Evolutionary conservation across 2,797 vertebrate species (phyloP).

Genomic region (Otus scops): DNA sequence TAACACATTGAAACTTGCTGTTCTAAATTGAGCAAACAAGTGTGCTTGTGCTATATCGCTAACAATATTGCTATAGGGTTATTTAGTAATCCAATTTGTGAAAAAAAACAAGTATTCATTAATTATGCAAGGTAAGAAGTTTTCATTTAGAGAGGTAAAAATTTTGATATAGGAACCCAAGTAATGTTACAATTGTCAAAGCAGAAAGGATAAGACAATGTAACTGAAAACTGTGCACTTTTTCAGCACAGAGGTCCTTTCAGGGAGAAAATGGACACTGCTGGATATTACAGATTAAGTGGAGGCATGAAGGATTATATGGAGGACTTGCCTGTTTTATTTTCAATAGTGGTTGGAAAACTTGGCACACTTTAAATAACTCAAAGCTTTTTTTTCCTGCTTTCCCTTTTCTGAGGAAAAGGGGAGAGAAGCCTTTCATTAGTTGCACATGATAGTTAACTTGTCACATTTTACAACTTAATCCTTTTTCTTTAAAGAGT

Average conservation of each 20-base stretch:
- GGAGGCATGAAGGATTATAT: neutral
- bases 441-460: neutral
- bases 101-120: neutral
- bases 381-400: neutral
- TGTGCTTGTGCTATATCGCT: rapidly evolving
- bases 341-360: neutral
- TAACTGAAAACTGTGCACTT: neutral
- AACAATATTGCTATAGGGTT: neutral
- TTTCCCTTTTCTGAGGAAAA: neutral
- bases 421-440: neutral
- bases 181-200: neutral
- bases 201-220: neutral
- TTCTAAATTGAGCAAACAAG: neutral
- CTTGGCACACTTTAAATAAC: neutral
- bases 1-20: neutral
- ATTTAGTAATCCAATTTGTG: neutral
- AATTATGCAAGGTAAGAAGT: neutral
- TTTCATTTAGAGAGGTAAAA: neutral
- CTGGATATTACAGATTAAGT: neutral
- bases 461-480: slow-evolving; percentile 8
- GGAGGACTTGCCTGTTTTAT: neutral
- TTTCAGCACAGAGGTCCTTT: neutral
- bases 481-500: neutral
- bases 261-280: neutral
- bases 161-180: neutral